These are phyloP conservation scores for Ambastaia sidthimunki DNA, from an alignment of 2,797 vertebrate genomes.

Conservation along the genomic window DNA sequence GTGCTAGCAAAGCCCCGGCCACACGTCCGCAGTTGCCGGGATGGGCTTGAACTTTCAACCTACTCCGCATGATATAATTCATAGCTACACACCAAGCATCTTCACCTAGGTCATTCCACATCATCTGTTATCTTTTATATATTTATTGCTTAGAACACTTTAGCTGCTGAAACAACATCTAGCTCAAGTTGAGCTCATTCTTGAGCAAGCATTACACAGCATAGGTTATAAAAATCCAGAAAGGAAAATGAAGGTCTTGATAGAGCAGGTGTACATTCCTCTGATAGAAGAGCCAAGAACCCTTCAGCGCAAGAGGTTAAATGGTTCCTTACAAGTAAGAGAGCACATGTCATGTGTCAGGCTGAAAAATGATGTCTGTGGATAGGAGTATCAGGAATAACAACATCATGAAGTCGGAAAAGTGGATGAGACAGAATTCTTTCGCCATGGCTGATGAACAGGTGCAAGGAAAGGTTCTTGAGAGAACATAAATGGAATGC, in stretches of 20 bases:
- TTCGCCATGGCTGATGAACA: conserved; percentile 54
- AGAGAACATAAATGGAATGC: conserved; percentile 61
- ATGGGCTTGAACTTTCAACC: conserved; percentile 10
- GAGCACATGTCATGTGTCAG: conserved; percentile 63
- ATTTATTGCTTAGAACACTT: conserved; percentile 21
- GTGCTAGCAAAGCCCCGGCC: conserved; percentile 50
- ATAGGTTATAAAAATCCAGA: conserved; percentile 49
- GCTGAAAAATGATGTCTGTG: conserved; percentile 56
- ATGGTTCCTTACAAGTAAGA: conserved; percentile 64
- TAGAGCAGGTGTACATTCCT: conserved; percentile 74
- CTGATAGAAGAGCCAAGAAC: conserved; percentile 62
- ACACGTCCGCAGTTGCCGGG: background rate
- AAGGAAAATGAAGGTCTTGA: conserved; percentile 46
- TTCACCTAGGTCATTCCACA: conserved; percentile 39
- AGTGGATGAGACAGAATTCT: conserved; percentile 56
- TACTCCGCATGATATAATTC: conserved; percentile 19
- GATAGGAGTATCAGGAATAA: conserved; percentile 65
- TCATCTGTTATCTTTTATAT: conserved; percentile 12
- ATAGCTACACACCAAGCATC: conserved; percentile 31
- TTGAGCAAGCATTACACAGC: conserved; percentile 51
- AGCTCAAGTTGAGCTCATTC: conserved; percentile 45
- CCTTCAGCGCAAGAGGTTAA: conserved; percentile 68
- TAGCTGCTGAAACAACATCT: conserved; percentile 40
- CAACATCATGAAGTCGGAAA: conserved; percentile 59
- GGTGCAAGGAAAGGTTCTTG: conserved; percentile 57